phyloP scores from a whole-genome alignment of 2,113 vertebrate species.

The Bos javanicus region DNA sequence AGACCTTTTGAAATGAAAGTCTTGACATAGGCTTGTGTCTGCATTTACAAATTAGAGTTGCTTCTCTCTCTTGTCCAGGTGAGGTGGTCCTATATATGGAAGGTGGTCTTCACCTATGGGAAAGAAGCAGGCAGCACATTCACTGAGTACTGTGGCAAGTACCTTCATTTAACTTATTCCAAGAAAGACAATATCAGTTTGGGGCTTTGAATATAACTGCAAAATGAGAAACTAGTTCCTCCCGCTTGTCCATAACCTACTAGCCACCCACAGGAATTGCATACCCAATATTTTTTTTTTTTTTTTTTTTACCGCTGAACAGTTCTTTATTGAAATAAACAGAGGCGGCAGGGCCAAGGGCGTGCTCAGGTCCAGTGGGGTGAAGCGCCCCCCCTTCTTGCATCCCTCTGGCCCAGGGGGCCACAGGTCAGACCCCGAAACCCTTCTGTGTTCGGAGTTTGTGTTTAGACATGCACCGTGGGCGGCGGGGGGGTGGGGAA shows the following conservation, averaged over 20 bases:
- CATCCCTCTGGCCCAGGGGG: background rate
- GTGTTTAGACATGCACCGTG: background rate
- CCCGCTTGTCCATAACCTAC: background rate
- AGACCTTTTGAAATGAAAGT: background rate
- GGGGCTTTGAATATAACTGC: background rate
- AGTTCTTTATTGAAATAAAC: slow-evolving; percentile 69
- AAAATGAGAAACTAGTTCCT: background rate
- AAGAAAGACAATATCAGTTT: background rate
- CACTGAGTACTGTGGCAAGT: background rate
- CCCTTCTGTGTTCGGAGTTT: background rate
- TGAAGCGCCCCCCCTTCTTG: background rate
- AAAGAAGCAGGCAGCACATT: background rate
- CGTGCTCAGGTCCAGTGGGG: background rate
- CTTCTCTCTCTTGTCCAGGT: background rate
- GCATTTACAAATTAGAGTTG: background rate
- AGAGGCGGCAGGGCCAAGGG: slow-evolving; percentile 10
- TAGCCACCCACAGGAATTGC: background rate
- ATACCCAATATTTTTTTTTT: background rate
- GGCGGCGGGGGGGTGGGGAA: background rate
- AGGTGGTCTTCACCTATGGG: background rate
- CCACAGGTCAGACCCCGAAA: background rate
- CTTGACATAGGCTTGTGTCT: background rate
- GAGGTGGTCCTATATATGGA: background rate
- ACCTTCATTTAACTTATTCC: background rate
- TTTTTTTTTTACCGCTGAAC: slow-evolving; percentile 13